Conservation (phyloP, 1,140 invertebrate genomes). For the Ips typographus region DNA sequence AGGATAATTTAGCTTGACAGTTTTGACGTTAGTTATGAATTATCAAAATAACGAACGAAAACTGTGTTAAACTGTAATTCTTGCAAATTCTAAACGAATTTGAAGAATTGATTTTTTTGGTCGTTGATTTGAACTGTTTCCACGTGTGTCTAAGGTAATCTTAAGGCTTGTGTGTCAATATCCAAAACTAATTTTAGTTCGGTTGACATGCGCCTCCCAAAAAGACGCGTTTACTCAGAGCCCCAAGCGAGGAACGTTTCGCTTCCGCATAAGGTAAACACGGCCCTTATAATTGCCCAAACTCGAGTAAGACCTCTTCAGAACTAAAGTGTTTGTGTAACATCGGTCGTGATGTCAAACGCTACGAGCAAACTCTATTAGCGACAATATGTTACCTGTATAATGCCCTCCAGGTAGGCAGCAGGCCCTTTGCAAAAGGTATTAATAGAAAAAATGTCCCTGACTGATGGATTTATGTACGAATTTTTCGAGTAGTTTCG, state of each 20-base stretch:
- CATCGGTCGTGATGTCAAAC: conserved; percentile 47
- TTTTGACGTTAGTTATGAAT: no score
- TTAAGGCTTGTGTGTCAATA: neutral
- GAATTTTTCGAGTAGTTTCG: conserved; percentile 36
- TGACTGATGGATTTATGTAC: conserved; percentile 44
- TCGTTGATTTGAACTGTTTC: no score
- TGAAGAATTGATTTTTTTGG: no score
- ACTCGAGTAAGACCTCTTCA: conserved; percentile 32
- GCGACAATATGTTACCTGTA: conserved; percentile 45
- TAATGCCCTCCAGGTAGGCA: conserved; percentile 39
- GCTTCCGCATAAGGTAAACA: conserved; percentile 23
- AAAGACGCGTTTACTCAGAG: conserved; percentile 11
- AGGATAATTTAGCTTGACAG: no score
- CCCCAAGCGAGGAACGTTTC: conserved; percentile 14
- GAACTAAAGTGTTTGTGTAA: conserved; percentile 42
- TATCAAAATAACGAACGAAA: no score
- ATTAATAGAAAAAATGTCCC: conserved; percentile 41
- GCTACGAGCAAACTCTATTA: conserved; percentile 48
- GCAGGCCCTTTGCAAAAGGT: conserved; percentile 43
- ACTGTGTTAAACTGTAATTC: no score
- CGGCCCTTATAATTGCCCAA: conserved; percentile 30
- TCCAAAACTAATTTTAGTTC: conserved; percentile 31
- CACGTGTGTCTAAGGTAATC: no score
- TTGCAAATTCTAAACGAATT: no score
- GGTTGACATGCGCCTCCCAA: conserved; percentile 26